A percentile compares a stretch with the other conserved stretches of the same genome.
Evolutionary conservation across 2,888 invertebrate genomes (phyloP).

Genomic region (Argyresthia albistria): DNA sequence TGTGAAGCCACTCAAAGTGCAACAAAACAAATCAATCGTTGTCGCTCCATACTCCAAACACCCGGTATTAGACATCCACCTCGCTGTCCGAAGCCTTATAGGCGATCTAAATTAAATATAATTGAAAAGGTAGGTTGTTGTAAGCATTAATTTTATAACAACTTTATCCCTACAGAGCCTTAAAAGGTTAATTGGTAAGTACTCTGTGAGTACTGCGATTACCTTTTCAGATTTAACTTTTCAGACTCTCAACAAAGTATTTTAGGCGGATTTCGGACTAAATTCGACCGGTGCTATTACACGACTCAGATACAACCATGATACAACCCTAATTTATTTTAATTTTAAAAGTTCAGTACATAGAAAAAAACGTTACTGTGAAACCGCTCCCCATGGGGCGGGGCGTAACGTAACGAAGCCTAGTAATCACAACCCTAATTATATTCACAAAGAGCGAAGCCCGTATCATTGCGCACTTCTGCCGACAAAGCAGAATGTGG

Average conservation of each 20-base stretch:
- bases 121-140: not conserved
- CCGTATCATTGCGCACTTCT: not conserved
- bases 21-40: too few relatives aligned
- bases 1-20: too few relatives aligned
- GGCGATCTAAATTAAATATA: not conserved
- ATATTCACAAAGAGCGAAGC: not conserved
- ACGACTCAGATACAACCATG: too few relatives aligned
- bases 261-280: not conserved
- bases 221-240: not conserved
- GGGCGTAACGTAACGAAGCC: not conserved
- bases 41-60: too few relatives aligned
- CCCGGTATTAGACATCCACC: too few relatives aligned
- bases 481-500: slow-evolving; percentile 6
- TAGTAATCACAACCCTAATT: not conserved
- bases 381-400: not conserved
- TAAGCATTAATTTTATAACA: not conserved
- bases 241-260: not conserved
- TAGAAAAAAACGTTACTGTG: not conserved
- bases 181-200: not conserved
- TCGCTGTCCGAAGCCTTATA: too few relatives aligned
- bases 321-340: too few relatives aligned
- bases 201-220: too few relatives aligned
- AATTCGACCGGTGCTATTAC: too few relatives aligned
- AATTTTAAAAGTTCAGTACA: too few relatives aligned
- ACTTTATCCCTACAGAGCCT: too few relatives aligned